Evolutionary conservation across 2,797 vertebrate genomes (phyloP).

Genomic region (Echiichthys vipera): DNA sequence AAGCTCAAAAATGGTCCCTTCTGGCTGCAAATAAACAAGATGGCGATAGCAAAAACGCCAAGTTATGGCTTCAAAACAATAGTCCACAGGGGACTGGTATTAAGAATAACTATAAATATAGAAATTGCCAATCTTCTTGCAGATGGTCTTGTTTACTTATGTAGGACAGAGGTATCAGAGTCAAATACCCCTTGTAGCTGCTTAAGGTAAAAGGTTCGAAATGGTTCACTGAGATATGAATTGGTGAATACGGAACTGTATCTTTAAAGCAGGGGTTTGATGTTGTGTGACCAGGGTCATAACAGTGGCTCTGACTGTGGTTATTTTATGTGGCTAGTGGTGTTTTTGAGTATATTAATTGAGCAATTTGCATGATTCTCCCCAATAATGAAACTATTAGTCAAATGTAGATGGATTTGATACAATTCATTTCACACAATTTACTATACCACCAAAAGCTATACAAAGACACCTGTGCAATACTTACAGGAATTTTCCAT

Average conservation of each 20-base stretch:
- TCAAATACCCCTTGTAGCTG: too few relatives aligned
- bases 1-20: too few relatives aligned
- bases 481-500: slow-evolving; percentile 96
- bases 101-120: too few relatives aligned
- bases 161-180: too few relatives aligned
- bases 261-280: background rate
- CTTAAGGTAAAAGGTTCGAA: background rate
- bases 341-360: background rate
- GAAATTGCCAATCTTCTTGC: too few relatives aligned
- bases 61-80: too few relatives aligned
- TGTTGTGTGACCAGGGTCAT: background rate
- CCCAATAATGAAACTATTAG: background rate
- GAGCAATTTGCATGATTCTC: background rate
- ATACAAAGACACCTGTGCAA: background rate
- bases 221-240: background rate
- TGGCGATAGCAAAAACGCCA: too few relatives aligned
- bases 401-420: background rate
- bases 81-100: too few relatives aligned
- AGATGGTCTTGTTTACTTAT: too few relatives aligned
- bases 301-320: background rate
- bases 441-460: background rate
- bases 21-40: too few relatives aligned
- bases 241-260: too few relatives aligned
- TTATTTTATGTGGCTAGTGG: background rate
- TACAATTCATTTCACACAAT: background rate